Base-by-base conservation (phyloP, 2,113 vertebrate genomes). In the Apodemus sylvaticus region DNA sequence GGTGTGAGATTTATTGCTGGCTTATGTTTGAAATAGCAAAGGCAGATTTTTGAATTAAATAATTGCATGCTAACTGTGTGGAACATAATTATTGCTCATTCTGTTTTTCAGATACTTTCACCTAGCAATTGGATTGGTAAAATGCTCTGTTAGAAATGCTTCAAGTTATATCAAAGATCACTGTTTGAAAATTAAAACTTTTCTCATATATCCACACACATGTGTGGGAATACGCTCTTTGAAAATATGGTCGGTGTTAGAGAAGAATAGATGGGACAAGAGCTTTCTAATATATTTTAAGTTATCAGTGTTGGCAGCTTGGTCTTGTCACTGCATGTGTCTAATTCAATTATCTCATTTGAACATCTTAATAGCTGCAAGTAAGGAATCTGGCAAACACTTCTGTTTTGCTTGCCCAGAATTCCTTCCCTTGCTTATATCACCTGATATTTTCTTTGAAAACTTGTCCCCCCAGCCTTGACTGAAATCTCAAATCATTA, bases 1-100 rank as follows among this genome's bases (percentile, higher is more conserved):
- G 94, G 87, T 7, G 5, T 91, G 94, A 95, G 94, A 96, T 96
- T 97, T 97, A 97, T 97, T 97, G 92, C 81, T 95, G 96, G 91
- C 86, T 96, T 93, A 86, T 95, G 66, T 97, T 97, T 88, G 96
- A 96, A 97, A 97, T 77, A 94, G 83, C 51, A 77, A 94, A 95
- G 95, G 45, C 96, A 95, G 91, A 93, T 91, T 95, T 97, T 95
- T 91, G 5, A 96, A 96, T 96, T 94, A 94, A 96, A 94, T 96
- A 97, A 96, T 92, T 94, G 92, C 92, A 96, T 96, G 86, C 86
- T 96, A 96, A 96, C 93, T 89, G 85, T 93, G 94, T 96, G 53
- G 82, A 19, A 74, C 70, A 95, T 95, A 77, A 95, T 97, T 89
- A 39, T 78, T 93, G 51, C 17, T 95, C 88, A 68, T 45, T 94